A percentile compares a stretch with the other conserved stretches of the same genome.
phyloP scores from a whole-genome alignment of 64 coral and sea anemone genomes.

The Stichodactyla helianthus region DNA sequence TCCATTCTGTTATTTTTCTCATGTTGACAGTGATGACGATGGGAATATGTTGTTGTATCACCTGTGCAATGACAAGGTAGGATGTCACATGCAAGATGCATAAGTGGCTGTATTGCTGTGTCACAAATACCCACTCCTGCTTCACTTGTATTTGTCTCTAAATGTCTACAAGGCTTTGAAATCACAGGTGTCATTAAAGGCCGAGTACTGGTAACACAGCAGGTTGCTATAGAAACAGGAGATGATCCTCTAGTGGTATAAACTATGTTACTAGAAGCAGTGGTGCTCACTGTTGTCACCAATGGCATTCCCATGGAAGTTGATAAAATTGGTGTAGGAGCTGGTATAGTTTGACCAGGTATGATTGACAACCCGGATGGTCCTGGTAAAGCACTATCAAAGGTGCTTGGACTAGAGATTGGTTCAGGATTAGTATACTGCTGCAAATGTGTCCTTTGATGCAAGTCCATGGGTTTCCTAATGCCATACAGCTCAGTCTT shows the following conservation, averaged over 20 bases:
- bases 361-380: neutral
- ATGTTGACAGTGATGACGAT: neutral
- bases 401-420: neutral
- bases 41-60: neutral
- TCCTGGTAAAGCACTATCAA: neutral
- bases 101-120: constrained; percentile 11
- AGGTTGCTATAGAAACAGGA: neutral
- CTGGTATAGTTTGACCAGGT: neutral
- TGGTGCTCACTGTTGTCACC: neutral
- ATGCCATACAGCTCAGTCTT: neutral
- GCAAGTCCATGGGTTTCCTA: neutral
- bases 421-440: neutral
- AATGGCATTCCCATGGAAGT: neutral
- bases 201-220: neutral
- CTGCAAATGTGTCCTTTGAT: neutral
- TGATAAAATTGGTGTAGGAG: neutral
- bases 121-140: neutral
- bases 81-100: constrained; percentile 67
- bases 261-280: neutral
- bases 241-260: neutral
- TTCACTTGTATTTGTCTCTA: neutral
- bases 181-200: neutral
- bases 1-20: neutral
- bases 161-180: constrained; percentile 2
- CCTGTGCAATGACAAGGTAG: constrained; percentile 42